Conservation (phyloP, 2,113 vertebrate species). For the Crypturellus undulatus region DNA sequence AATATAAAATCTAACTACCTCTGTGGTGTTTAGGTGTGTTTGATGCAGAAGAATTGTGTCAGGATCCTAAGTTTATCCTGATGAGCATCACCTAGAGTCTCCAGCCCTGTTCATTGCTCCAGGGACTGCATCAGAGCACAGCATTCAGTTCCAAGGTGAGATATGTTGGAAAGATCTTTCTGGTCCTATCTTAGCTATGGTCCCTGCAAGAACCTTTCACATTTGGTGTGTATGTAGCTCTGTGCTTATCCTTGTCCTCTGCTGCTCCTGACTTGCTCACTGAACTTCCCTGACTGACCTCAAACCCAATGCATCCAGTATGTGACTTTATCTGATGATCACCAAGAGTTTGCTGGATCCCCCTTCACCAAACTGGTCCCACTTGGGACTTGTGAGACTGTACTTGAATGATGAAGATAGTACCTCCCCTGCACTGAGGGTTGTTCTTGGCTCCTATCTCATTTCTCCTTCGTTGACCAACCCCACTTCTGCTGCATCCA, state of each 20-base stretch:
- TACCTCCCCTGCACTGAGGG: neutral
- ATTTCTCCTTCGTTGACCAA: accelerated
- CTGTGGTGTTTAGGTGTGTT: neutral
- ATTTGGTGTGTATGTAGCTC: neutral
- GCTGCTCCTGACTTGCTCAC: neutral
- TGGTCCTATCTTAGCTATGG: neutral
- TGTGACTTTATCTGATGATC: neutral
- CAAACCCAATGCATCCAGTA: neutral
- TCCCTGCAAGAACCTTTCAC: neutral
- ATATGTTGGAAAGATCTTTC: neutral
- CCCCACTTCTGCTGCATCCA: neutral
- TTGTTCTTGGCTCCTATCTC: neutral
- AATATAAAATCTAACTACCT: accelerated
- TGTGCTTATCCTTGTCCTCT: neutral
- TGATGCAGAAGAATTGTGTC: neutral
- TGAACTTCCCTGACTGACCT: neutral
- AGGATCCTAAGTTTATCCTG: neutral
- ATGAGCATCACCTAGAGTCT: accelerated
- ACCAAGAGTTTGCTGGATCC: neutral
- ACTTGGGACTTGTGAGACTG: neutral
- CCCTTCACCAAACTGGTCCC: neutral
- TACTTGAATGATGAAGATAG: neutral
- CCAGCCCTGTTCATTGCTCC: neutral
- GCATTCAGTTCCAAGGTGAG: neutral
- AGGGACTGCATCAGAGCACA: neutral